A percentile compares a stretch with the other conserved stretches of the same genome.
These are phyloP conservation scores for Diarsia brunnea DNA, from an alignment of 2,888 invertebrate species.

Conservation along the genomic window DNA sequence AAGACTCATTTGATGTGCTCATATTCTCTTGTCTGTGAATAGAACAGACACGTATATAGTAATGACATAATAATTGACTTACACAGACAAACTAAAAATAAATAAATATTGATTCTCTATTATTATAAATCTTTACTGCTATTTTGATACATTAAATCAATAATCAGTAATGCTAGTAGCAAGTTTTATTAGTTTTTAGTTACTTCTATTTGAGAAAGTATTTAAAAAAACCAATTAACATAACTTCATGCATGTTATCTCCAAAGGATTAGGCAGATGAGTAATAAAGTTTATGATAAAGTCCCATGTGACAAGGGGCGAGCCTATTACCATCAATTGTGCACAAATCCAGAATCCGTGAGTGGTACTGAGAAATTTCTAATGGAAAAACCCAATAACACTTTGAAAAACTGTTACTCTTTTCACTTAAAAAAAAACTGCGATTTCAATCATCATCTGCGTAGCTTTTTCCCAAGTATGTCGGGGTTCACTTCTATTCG, in stretches of 20 bases:
- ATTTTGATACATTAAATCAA: constrained; percentile 36
- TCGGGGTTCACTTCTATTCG: too few relatives aligned
- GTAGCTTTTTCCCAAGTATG: too few relatives aligned
- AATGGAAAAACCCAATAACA: neutral
- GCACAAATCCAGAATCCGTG: neutral
- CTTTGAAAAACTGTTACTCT: neutral
- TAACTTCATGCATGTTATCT: neutral
- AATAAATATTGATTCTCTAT: constrained; percentile 8
- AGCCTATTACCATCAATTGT: neutral
- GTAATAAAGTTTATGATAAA: neutral
- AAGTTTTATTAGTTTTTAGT: neutral
- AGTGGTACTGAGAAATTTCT: neutral
- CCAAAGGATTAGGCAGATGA: neutral
- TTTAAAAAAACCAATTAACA: neutral
- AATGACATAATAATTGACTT: constrained; percentile 51
- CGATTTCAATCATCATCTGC: neutral
- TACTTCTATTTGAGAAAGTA: too few relatives aligned
- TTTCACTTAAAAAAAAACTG: neutral
- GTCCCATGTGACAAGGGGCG: too few relatives aligned
- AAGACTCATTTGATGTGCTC: neutral
- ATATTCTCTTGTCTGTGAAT: constrained; percentile 25
- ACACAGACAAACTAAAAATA: constrained; percentile 29
- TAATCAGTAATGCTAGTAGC: neutral
- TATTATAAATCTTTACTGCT: neutral
- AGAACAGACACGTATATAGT: constrained; percentile 24